These are phyloP conservation scores for Asarcornis scutulata DNA, from an alignment of 2,113 vertebrate genomes.

Conservation along the genomic window DNA sequence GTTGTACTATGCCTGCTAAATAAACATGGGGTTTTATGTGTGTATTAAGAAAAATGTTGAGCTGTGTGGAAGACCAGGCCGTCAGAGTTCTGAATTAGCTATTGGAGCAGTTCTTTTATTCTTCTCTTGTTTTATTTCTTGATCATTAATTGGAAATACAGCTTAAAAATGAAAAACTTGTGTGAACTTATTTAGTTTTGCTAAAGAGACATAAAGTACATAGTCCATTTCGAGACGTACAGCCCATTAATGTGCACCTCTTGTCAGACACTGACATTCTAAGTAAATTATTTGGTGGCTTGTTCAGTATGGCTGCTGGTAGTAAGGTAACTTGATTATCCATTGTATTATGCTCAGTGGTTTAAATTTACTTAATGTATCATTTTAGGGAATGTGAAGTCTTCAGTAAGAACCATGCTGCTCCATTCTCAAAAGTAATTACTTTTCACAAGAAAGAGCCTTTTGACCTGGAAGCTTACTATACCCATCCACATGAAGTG, in stretches of 20 bases:
- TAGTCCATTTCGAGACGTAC: neutral
- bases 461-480: slow-evolving; percentile 93
- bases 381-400: slow-evolving; percentile 91
- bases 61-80: neutral
- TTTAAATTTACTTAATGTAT: neutral
- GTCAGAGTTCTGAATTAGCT: neutral
- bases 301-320: neutral
- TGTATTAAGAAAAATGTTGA: neutral
- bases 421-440: slow-evolving; percentile 96
- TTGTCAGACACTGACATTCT: neutral
- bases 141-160: neutral
- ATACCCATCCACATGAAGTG: slow-evolving; percentile 89
- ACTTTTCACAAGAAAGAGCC: slow-evolving; percentile 97
- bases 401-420: slow-evolving; percentile 92
- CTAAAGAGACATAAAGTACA: neutral
- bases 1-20: neutral
- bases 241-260: neutral
- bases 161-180: neutral
- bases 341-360: neutral
- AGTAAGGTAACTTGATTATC: neutral
- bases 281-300: neutral
- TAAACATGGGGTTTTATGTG: neutral
- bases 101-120: neutral
- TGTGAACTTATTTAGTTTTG: neutral
- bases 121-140: neutral